Conservation (phyloP, 2,888 invertebrate genomes). For the Tenthredo mesomela region DNA sequence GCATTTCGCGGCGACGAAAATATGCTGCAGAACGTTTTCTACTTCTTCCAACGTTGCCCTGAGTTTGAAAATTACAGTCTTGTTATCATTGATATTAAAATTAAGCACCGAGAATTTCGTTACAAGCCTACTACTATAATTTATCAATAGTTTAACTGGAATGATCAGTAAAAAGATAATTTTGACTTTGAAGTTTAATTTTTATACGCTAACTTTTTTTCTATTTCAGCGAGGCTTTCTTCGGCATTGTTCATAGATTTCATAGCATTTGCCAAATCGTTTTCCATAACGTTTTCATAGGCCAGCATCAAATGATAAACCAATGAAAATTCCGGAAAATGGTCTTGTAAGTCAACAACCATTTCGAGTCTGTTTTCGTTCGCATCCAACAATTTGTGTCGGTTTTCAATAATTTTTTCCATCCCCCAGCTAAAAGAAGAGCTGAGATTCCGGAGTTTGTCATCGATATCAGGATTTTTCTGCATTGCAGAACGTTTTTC, state of each 20-base stretch:
- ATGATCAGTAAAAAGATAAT: not conserved
- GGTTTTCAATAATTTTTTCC: not conserved
- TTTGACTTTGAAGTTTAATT: not conserved
- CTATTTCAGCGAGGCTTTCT: not conserved
- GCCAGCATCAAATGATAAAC: conserved; percentile 30
- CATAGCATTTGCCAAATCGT: not conserved
- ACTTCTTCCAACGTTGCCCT: not conserved
- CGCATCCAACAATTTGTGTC: not conserved
- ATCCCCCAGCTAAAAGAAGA: conserved; percentile 16
- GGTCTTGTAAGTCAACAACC: conserved; percentile 17
- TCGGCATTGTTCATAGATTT: not conserved
- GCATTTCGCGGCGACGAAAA: conserved; percentile 24
- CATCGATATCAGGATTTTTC: not conserved
- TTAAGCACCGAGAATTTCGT: not conserved
- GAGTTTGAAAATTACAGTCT: not conserved
- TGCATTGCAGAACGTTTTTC: not conserved
- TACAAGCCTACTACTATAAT: not conserved
- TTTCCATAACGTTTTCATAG: not conserved
- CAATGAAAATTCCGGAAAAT: conserved; percentile 15
- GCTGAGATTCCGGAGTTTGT: not conserved
- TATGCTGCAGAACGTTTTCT: conserved; percentile 32
- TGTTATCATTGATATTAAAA: not conserved
- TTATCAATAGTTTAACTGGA: not conserved
- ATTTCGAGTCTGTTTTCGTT: not conserved
- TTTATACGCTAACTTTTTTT: not conserved